Base-by-base conservation (phyloP, 1,140 invertebrate species). In the Zaprionus ghesquierei region DNA sequence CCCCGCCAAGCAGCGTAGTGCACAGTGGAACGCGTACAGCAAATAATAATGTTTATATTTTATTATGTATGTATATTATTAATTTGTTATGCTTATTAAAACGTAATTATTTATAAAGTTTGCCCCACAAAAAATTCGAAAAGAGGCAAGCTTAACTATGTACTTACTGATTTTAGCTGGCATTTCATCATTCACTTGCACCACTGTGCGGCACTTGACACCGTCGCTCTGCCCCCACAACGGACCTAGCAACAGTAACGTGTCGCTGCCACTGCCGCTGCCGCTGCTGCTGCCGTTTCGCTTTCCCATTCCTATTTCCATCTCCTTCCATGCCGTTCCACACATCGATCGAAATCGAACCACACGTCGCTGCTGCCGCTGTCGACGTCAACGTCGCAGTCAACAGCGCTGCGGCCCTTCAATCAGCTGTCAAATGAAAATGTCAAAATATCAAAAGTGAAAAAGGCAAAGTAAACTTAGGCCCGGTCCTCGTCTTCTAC, bases 391-490 rank as follows among this genome's bases (percentile, higher is more conserved):
- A 23, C 61, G 78, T 64, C 65, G 62, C 65, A 65, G 63, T 51
- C 66, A 64, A 22, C 18, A 5, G 41, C 18, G 15, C 41, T 69
- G 65, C 53, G 75, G 72, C 84, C 84, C 84, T 87, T 87, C 84
- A 87, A 89, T 89, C 84, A 87, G 84, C 84, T 87, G 84, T 87
- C 84, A 87, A 87, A 87, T 87, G 84, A 87, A 87, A 87, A 87
- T 87, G 84, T 87, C 84, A 87, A 87, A 87, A 87, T 87, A 87
- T 87, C 84, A 87, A 87, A 87, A 87, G 84, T 87, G 84, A 87
- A 87, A 87, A 87, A 87, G 84, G 84, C 84, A 87, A 87, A 87
- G 84, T 84, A 87, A 89, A 87, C 84, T 86, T 87, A 71, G 82
- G 79, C 69, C 79, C 81, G 75, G 69, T 68, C 69, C 63, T 46